These are phyloP conservation scores for Dolomedes plantarius DNA, from an alignment of 2,888 invertebrate species.

Conservation along the genomic window DNA sequence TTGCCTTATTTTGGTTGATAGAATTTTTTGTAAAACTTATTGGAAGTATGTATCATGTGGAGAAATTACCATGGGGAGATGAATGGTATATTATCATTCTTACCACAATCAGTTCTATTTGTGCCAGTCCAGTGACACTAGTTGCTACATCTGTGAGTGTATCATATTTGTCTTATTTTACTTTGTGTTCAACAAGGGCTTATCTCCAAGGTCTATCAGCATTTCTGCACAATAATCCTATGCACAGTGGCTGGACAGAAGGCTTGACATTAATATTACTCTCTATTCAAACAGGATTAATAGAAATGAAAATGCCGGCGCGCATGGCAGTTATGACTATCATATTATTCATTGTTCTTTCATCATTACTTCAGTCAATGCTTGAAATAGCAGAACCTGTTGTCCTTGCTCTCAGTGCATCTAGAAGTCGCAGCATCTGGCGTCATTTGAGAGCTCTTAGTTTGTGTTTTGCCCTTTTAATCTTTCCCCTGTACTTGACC, in stretches of 20 bases:
- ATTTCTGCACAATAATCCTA: conserved; percentile 75
- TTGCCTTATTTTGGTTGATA: conserved; percentile 79
- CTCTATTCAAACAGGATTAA: conserved; percentile 79
- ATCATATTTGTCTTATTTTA: conserved; percentile 78
- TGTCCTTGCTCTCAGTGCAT: conserved; percentile 78
- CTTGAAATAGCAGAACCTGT: conserved; percentile 80
- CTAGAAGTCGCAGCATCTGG: conserved; percentile 76
- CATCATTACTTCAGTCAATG: conserved; percentile 80
- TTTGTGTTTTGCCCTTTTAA: conserved; percentile 77
- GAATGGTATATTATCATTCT: conserved; percentile 75
- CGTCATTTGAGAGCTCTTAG: conserved; percentile 77
- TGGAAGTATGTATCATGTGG: conserved; percentile 74
- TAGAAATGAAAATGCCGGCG: conserved; percentile 78
- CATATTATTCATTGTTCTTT: conserved; percentile 79
- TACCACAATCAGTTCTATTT: conserved; percentile 75
- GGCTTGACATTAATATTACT: conserved; percentile 80
- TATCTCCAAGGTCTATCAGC: conserved; percentile 77
- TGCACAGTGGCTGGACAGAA: conserved; percentile 79
- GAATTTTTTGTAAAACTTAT: conserved; percentile 78
- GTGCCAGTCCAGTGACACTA: conserved; percentile 79
- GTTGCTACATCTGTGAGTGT: conserved; percentile 79
- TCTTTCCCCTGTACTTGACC: conserved; percentile 78
- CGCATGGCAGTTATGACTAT: conserved; percentile 79
- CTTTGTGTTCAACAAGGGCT: conserved; percentile 77
- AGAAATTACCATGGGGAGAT: conserved; percentile 74